These are phyloP conservation scores for Neogobius melanostomus DNA, from an alignment of 2,113 vertebrate species.

Conservation along the genomic window DNA sequence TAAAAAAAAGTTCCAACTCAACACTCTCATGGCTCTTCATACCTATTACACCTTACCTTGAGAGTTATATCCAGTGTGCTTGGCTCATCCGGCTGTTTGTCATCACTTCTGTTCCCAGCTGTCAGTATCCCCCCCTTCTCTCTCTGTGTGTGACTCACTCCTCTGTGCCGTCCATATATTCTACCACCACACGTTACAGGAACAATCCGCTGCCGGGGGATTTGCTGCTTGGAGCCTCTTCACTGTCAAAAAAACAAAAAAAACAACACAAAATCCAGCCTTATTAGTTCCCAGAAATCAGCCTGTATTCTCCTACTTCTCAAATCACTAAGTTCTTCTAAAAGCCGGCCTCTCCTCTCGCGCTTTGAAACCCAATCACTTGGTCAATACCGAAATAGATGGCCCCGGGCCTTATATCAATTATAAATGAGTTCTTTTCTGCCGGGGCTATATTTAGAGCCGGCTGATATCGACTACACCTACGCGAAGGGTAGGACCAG, in stretches of 20 bases:
- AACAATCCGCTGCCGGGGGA: conserved; percentile 21
- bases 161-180: conserved; percentile 30
- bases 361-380: conserved; percentile 35
- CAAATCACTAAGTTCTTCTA: background rate
- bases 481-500: background rate
- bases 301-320: background rate
- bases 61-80: background rate
- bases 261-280: background rate
- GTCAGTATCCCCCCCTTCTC: conserved; percentile 17
- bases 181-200: conserved; percentile 10
- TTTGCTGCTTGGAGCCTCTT: conserved; percentile 8
- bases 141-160: conserved; percentile 13
- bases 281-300: conserved; percentile 18
- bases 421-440: conserved; percentile 51
- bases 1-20: background rate
- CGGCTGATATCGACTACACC: conserved; percentile 6
- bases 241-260: background rate
- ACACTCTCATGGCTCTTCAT: background rate
- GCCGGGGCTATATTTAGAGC: conserved; percentile 51
- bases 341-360: background rate
- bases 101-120: background rate
- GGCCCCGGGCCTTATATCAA: conserved; percentile 33
- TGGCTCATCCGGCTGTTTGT: background rate
- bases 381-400: conserved; percentile 52
- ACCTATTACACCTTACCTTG: background rate